A percentile compares a stretch with the other conserved stretches of the same genome.
These are phyloP conservation scores for Brachymystax lenok DNA, from an alignment of 2,797 vertebrate species.

Conservation along the genomic window DNA sequence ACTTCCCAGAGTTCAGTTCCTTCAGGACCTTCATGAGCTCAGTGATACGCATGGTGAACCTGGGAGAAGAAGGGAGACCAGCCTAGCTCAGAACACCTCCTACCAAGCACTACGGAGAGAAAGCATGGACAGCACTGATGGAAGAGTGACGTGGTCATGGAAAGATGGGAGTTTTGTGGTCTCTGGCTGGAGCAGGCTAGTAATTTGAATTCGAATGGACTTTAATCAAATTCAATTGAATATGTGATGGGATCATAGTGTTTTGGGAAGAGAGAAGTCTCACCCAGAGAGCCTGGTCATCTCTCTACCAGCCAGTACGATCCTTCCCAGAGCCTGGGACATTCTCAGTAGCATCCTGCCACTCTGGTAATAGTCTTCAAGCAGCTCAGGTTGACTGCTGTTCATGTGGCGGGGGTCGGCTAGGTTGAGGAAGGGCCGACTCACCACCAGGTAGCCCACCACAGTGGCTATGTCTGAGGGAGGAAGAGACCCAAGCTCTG, in stretches of 20 bases:
- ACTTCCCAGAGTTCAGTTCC: slow-evolving; percentile 92
- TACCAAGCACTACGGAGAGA: not conserved
- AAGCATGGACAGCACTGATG: not conserved
- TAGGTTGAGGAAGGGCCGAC: slow-evolving; percentile 88
- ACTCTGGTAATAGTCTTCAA: slow-evolving; percentile 99
- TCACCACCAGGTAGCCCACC: slow-evolving; percentile 95
- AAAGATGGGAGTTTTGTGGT: not conserved
- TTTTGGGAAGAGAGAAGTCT: slow-evolving; percentile 38
- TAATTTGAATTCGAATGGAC: not conserved
- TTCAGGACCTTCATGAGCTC: slow-evolving; percentile 95
- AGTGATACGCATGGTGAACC: slow-evolving; percentile 94
- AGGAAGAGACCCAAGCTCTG: not conserved
- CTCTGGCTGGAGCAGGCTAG: not conserved
- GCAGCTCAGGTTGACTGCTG: slow-evolving; percentile 88
- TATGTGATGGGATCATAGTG: not conserved
- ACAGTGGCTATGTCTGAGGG: slow-evolving; percentile 90
- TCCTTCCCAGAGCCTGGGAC: slow-evolving; percentile 96
- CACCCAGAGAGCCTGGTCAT: slow-evolving; percentile 97
- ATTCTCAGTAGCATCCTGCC: slow-evolving; percentile 96
- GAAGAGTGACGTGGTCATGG: not conserved
- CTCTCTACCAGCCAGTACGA: slow-evolving; percentile 94
- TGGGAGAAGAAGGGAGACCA: slow-evolving; percentile 45
- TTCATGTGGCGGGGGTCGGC: slow-evolving; percentile 84
- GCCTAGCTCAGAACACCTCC: not conserved
- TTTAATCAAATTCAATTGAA: not conserved